Evolutionary conservation across 2,113 vertebrate genomes (phyloP).

Genomic region (Pampusana beccarii): DNA sequence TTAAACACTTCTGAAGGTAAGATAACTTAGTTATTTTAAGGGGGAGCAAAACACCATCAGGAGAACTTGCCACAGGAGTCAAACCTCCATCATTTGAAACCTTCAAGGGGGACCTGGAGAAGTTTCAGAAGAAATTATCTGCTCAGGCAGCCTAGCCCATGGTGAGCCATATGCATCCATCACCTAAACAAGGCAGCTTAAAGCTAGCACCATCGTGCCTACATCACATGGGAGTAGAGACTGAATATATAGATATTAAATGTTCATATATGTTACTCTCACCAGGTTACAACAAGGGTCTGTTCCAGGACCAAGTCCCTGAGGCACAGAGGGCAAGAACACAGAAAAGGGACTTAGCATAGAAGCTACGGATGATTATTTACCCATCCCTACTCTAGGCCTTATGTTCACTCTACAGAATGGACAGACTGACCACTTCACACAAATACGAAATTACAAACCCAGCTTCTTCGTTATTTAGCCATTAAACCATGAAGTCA

Average conservation of each 20-base stretch:
- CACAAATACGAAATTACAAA: background rate
- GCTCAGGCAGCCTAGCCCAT: background rate
- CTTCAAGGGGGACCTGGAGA: background rate
- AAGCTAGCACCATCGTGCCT: background rate
- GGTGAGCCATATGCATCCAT: fast-evolving
- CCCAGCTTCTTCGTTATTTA: background rate
- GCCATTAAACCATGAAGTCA: background rate
- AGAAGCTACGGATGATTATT: background rate
- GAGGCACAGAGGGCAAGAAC: background rate
- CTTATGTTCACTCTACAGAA: background rate
- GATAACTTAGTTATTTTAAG: background rate
- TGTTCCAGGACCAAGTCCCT: background rate
- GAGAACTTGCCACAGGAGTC: background rate
- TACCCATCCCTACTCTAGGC: background rate
- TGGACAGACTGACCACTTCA: background rate
- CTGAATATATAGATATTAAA: background rate
- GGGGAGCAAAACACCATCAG: no score
- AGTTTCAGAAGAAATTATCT: background rate
- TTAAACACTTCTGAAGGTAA: background rate
- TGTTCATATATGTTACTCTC: background rate
- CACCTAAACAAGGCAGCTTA: background rate
- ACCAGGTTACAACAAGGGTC: background rate
- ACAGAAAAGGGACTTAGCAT: background rate
- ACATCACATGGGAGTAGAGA: background rate
- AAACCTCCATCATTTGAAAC: background rate